Evolutionary conservation across 2,797 vertebrate species (phyloP).

Genomic region (Buceros bicornis): DNA sequence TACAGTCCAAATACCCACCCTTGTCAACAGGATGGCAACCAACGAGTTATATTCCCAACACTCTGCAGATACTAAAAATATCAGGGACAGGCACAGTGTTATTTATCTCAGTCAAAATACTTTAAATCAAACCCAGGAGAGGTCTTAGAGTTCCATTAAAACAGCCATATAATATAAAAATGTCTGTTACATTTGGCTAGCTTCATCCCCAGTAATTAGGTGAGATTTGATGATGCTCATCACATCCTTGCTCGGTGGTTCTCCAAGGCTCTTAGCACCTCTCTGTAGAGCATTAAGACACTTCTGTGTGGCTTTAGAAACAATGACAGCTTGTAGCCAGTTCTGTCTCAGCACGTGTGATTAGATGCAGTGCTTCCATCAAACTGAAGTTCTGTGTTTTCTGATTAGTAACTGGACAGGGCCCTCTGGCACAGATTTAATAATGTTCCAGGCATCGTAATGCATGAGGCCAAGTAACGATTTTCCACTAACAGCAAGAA

Average conservation of each 20-base stretch:
- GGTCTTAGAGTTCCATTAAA: slow-evolving; percentile 41
- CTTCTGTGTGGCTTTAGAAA: slow-evolving; percentile 49
- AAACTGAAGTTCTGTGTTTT: slow-evolving; percentile 84
- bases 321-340: slow-evolving; percentile 24
- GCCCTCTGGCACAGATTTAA: slow-evolving; percentile 89
- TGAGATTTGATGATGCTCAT: slow-evolving; percentile 11
- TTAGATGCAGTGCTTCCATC: slow-evolving; percentile 31
- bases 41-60: neutral
- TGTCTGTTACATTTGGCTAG: slow-evolving; percentile 26
- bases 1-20: slow-evolving; percentile 41
- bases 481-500: slow-evolving; percentile 89
- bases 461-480: slow-evolving; percentile 90
- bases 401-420: slow-evolving; percentile 88
- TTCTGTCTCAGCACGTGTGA: slow-evolving; percentile 3
- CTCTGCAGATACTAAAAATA: slow-evolving; percentile 53
- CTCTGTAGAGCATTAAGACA: slow-evolving; percentile 44
- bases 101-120: slow-evolving; percentile 28
- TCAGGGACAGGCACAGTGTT: slow-evolving; percentile 54
- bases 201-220: neutral
- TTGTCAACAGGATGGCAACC: slow-evolving; percentile 47
- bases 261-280: slow-evolving; percentile 55
- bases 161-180: slow-evolving; percentile 34
- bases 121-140: slow-evolving; percentile 5
- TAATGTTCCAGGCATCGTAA: slow-evolving; percentile 93
- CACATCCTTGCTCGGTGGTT: neutral